Evolutionary conservation across 2,888 invertebrate species (phyloP), one percentile per base, ranked within the genome.

Genomic region (Ectemnius continuus): DNA sequence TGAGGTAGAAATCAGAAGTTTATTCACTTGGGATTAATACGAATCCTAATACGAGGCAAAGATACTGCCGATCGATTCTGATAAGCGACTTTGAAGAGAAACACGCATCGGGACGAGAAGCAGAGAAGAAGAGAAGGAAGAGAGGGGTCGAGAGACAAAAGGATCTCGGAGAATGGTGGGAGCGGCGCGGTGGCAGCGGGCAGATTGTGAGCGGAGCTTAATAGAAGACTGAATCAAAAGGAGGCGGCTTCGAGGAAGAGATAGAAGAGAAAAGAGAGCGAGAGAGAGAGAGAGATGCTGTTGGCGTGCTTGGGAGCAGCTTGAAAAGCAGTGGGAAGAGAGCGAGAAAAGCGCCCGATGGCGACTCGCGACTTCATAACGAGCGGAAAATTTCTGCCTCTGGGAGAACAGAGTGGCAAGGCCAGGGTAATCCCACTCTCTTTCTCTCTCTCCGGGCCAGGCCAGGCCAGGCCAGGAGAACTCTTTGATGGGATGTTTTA

Each of bases 41-140:
- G 0, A 3, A 3, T 2, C 3, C 23, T 23, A 23, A 23, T 23
- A 23, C 23, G 3, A 23, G 23, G 3, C 2, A 3, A 23, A 2
- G 23, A 23, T 23, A 23, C 0, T 23, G 3, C 23, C 23, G 23
- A 36, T 36, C 36, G 36, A 8, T 6, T 4, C 1, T 36, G 36
- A 36, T 11, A 36, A 36, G 63, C 18, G 61, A 60, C 59, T 71
- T 74, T 67, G 65, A 65, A 71, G 57, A 73, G 18, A 61, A 63
- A 77, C 72, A 72, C 66, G 70, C 45, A 63, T 62, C 36, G 36
- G 46, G 63, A 47, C 28, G 16, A 36, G 14, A 8, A 26, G 23
- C 11, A 18, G 16, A 47, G 13, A 23, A 6, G 13, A 26, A 20
- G 14, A 13, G 14, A 52, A 26, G 16, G 4, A 16, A 16, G 45